Conservation (phyloP, 2,888 invertebrate species). For the Phasia obesa region DNA sequence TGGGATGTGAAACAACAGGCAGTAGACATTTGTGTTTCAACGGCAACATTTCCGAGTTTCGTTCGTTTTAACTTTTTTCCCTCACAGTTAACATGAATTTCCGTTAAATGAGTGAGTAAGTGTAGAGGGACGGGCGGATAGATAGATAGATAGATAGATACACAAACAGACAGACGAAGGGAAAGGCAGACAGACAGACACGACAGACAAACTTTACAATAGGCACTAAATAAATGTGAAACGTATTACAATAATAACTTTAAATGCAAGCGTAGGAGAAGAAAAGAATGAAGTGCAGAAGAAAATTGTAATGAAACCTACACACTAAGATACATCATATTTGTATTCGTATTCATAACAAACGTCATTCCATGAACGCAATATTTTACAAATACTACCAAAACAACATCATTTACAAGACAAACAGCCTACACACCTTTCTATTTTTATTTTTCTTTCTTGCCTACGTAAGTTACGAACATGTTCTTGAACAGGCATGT, state of each 20-base stretch:
- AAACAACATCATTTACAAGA: constrained; percentile 38
- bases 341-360: constrained; percentile 33
- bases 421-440: constrained; percentile 46
- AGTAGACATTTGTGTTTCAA: constrained; percentile 80
- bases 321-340: not conserved
- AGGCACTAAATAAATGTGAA: constrained; percentile 51
- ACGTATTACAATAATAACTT: constrained; percentile 38
- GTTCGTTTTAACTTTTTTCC: constrained; percentile 58
- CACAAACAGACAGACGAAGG: constrained; percentile 1
- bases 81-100: constrained; percentile 74
- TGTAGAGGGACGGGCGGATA: constrained; percentile 43
- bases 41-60: constrained; percentile 81
- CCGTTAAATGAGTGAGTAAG: constrained; percentile 72
- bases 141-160: constrained; percentile 18
- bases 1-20: constrained; percentile 70
- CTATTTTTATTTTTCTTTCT: constrained; percentile 24
- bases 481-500: constrained; percentile 12
- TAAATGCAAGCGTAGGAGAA: constrained; percentile 15
- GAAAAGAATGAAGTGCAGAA: constrained; percentile 12
- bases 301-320: constrained; percentile 39
- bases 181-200: constrained; percentile 12
- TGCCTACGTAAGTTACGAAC: constrained; percentile 39
- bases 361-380: constrained; percentile 64
- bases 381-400: constrained; percentile 43
- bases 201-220: constrained; percentile 39